A percentile compares a stretch with the other conserved stretches of the same genome.
phyloP scores from a whole-genome alignment of 2,113 vertebrate species.

The Sarotherodon lohbergeri region DNA sequence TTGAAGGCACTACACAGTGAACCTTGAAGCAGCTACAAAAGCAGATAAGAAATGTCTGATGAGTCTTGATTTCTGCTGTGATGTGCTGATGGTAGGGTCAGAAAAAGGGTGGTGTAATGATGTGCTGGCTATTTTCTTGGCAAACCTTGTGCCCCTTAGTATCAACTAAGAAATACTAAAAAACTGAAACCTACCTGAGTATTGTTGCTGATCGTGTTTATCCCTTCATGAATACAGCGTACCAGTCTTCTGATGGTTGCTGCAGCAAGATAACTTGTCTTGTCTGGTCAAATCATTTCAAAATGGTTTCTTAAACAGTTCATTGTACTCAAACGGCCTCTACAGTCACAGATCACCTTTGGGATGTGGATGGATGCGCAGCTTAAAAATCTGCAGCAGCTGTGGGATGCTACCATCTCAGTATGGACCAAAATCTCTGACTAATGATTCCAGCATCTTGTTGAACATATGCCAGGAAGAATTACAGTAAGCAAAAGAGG shows the following conservation, averaged over 20 bases:
- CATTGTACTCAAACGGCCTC: neutral
- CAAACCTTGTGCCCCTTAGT: neutral
- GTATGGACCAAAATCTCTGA: neutral
- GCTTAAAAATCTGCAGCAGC: neutral
- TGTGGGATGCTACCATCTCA: neutral
- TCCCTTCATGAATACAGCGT: neutral
- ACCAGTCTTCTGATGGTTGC: fast-evolving
- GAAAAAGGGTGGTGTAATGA: neutral
- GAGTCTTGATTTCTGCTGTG: neutral
- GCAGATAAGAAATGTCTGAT: neutral
- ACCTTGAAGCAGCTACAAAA: neutral
- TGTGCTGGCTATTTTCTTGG: neutral
- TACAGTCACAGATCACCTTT: neutral
- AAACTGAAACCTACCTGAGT: neutral
- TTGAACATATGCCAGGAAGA: neutral
- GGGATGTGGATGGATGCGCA: neutral
- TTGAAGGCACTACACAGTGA: neutral
- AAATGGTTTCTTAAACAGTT: neutral
- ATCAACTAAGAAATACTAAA: neutral
- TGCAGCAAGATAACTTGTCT: fast-evolving
- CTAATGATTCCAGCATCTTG: neutral
- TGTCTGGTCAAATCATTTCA: neutral
- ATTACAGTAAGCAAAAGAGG: neutral
- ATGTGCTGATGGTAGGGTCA: neutral
- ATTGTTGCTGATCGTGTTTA: neutral